phyloP scores from a whole-genome alignment of 2,113 vertebrate genomes.

The Zosterops lateralis region DNA sequence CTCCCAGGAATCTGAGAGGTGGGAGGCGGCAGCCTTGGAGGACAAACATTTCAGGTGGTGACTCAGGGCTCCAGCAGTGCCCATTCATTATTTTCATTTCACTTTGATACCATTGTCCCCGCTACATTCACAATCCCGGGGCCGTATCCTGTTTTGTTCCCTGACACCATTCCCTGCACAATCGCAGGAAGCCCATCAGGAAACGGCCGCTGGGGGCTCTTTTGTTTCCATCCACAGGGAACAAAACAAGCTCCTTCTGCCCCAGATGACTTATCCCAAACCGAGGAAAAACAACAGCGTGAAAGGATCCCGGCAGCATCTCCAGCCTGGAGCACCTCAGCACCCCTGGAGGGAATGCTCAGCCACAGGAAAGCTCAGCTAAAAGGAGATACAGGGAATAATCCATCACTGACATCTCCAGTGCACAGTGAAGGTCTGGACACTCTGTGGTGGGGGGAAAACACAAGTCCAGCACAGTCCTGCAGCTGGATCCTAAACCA shows the following conservation, averaged over 20 bases:
- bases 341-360: not conserved
- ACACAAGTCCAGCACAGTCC: not conserved
- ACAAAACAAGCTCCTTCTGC: constrained; percentile 64
- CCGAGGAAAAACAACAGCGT: constrained; percentile 53
- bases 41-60: constrained; percentile 24
- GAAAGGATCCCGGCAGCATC: not conserved
- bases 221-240: constrained; percentile 62
- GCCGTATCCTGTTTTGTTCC: constrained; percentile 65
- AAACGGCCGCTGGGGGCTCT: constrained; percentile 22
- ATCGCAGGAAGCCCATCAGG: constrained; percentile 64
- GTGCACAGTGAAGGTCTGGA: not conserved
- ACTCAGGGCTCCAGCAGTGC: not conserved
- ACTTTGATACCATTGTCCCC: constrained; percentile 62
- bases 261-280: constrained; percentile 56
- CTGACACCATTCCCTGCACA: constrained; percentile 60
- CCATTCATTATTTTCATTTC: constrained; percentile 64
- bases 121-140: constrained; percentile 49
- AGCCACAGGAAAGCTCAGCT: not conserved
- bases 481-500: not conserved
- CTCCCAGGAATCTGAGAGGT: constrained; percentile 3
- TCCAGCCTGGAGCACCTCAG: not conserved
- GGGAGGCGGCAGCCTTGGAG: not conserved
- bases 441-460: not conserved
- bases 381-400: not conserved
- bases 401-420: not conserved